Evolutionary conservation across 2,113 vertebrate genomes (phyloP).

Genomic region (Xiphorhynchus elegans): DNA sequence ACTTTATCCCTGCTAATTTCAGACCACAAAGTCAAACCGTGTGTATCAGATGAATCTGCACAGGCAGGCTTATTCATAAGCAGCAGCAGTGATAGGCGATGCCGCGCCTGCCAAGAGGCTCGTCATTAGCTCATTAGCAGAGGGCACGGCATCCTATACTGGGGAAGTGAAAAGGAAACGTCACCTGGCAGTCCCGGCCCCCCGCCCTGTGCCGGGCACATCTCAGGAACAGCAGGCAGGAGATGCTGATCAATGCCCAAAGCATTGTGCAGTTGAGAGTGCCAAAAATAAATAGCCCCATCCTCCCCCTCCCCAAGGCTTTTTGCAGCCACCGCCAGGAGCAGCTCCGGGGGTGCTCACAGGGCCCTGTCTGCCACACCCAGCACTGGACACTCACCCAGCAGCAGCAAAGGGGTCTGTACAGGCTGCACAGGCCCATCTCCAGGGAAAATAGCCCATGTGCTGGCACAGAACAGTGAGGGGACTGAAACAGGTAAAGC

Average conservation of each 20-base stretch:
- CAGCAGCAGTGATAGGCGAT: background rate
- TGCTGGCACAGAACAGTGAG: background rate
- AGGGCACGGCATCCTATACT: background rate
- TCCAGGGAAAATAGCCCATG: background rate
- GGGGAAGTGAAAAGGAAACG: background rate
- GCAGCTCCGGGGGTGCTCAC: background rate
- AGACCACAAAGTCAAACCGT: background rate
- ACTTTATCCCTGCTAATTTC: conserved; percentile 54
- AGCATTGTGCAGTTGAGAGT: background rate
- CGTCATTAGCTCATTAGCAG: background rate
- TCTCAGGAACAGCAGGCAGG: background rate
- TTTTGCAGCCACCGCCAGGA: background rate
- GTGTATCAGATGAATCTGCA: background rate
- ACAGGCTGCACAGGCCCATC: background rate
- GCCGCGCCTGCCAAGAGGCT: background rate
- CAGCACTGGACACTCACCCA: background rate
- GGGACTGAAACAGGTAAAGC: background rate
- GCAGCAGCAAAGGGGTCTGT: background rate
- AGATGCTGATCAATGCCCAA: background rate
- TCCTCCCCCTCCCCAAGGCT: background rate
- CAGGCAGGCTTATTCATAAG: background rate
- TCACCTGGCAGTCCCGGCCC: background rate
- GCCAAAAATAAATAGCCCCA: background rate
- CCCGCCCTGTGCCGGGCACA: background rate
- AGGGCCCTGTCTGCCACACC: background rate